Percentiles rank a stretch among this genome's conserved stretches.
Conservation (phyloP, 2,113 vertebrate genomes). For the Chroicocephalus ridibundus region DNA sequence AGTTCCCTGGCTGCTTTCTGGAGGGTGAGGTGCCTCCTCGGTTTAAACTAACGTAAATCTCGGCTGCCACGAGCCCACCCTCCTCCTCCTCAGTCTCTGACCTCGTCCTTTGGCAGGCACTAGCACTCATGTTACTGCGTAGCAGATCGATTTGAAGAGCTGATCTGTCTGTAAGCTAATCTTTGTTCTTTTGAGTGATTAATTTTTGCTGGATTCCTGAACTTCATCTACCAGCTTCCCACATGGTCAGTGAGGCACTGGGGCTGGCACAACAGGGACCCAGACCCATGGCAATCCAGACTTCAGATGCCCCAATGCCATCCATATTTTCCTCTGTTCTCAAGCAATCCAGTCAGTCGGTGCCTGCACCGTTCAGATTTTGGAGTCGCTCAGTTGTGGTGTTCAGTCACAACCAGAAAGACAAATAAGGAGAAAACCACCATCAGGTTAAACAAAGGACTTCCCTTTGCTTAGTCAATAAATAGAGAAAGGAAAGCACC, state of each 20-base stretch:
- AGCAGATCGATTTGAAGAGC: conserved; percentile 21
- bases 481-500: background rate
- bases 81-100: background rate
- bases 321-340: background rate
- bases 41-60: background rate
- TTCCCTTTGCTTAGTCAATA: background rate
- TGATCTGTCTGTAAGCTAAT: conserved; percentile 23
- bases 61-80: background rate
- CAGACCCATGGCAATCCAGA: background rate
- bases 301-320: background rate
- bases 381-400: background rate
- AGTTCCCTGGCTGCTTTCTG: background rate
- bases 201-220: conserved; percentile 6
- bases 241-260: fast-evolving
- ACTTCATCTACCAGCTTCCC: background rate
- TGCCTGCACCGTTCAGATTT: background rate
- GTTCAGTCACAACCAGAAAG: background rate
- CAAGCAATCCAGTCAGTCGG: background rate
- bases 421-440: background rate
- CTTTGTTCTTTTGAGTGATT: background rate
- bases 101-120: background rate
- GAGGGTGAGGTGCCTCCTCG: background rate
- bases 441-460: background rate
- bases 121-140: background rate
- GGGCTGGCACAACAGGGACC: background rate